Base-by-base conservation (phyloP, 37 sponge, comb jelly and placozoan genomes). In the Aplysina aerophoba region DNA sequence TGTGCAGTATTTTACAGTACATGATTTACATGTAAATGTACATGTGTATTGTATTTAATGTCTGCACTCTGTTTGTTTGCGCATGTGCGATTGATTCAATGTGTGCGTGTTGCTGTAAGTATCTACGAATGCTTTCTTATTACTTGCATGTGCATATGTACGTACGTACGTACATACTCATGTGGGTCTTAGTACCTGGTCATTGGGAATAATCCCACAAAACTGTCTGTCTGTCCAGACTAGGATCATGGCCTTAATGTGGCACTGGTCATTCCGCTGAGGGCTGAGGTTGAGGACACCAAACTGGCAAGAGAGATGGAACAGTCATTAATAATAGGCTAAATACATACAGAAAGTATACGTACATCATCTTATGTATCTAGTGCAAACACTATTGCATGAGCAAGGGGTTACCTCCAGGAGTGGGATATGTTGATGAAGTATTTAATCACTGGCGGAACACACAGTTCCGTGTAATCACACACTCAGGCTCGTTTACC, bases 181-280 rank as follows among this genome's bases (percentile, higher is more conserved):
- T 73, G 36, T 14, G 37, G 3, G 36, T 14, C 19, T 20, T 58
- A 20, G 12, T 11, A 75, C 78, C 78, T 75, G 78, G 78, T 75
- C 78, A 41, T 36, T 75, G 4, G 78, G 78, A 40, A 75, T 75
- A 75, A 75, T 50, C 24, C 78, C 78, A 75, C 78, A 75, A 15
- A 75, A 75, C 53, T 75, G 78, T 3, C 78, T 36, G 15, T 75
- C 78, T 40, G 78, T 75, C 78, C 78, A 75, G 17, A 75, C 54
- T 3, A 75, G 54, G 12, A 75, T 36, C 78, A 75, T 75, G 2
- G 78, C 78, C 25, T 75, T 75, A 8, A 50, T 75, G 21, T n/a
- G 78, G 11, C 78, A 75, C 28, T 17, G 71, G 1, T 34, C 71
- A 6, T 69, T 69, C 19, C 17, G 28, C 78, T 75, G 78, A 53